Conservation (phyloP, 1,140 invertebrate genomes). For the Telenomus remus region DNA sequence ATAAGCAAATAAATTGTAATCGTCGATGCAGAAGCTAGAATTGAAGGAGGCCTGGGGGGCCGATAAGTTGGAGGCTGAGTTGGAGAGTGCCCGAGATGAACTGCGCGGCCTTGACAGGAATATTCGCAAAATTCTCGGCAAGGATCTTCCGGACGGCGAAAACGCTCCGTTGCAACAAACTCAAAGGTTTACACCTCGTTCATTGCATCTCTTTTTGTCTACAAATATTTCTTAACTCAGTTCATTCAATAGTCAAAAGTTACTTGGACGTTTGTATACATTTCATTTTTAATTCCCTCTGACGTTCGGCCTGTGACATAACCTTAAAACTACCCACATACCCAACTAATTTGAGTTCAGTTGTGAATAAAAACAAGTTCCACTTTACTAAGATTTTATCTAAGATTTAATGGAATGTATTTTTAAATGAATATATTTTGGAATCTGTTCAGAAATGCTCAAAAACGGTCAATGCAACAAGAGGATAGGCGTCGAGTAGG, state of each 20-base stretch:
- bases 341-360: not conserved
- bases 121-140: slow-evolving; percentile 74
- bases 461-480: slow-evolving; percentile 69
- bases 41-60: slow-evolving; percentile 68
- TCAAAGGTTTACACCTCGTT: slow-evolving; percentile 59
- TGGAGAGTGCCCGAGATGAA: slow-evolving; percentile 71
- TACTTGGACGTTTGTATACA: not conserved
- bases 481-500: slow-evolving; percentile 65
- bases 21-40: slow-evolving; percentile 68
- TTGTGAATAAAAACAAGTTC: no score
- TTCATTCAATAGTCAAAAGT: not conserved
- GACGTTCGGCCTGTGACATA: not conserved
- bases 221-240: not conserved
- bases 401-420: no score
- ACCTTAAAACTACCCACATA: not conserved
- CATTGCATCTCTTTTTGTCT: slow-evolving; percentile 6
- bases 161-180: slow-evolving; percentile 64
- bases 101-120: slow-evolving; percentile 70
- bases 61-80: slow-evolving; percentile 69
- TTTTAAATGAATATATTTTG: no score
- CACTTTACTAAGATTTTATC: no score
- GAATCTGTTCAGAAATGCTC: slow-evolving; percentile 58
- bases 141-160: slow-evolving; percentile 72
- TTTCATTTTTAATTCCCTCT: not conserved
- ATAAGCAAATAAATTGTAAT: slow-evolving; percentile 9